phyloP scores from a whole-genome alignment of 2,113 vertebrate genomes.

The human region DNA sequence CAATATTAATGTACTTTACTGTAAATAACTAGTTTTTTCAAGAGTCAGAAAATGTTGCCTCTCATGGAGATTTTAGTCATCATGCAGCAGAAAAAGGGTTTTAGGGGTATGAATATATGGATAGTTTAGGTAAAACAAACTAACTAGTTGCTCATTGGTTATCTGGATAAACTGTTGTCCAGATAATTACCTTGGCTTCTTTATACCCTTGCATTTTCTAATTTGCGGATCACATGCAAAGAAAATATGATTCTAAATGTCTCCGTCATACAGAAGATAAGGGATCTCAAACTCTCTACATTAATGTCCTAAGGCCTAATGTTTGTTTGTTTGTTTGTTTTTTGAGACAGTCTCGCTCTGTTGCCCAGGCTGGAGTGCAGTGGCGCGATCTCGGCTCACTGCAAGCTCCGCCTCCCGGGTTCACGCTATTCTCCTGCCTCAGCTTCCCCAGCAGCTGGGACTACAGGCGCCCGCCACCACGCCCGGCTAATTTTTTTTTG shows the following conservation, averaged over 20 bases:
- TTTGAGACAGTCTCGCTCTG: too few species aligned
- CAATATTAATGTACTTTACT: neutral
- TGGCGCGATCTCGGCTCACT: too few species aligned
- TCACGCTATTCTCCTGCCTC: too few species aligned
- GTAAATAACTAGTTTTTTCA: neutral
- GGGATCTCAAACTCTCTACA: neutral
- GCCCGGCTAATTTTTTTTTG: too few species aligned
- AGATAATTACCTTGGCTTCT: neutral
- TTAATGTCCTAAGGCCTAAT: slow-evolving; percentile 11
- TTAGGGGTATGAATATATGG: neutral
- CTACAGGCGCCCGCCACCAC: too few species aligned
- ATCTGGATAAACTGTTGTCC: neutral
- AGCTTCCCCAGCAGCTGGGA: too few species aligned
- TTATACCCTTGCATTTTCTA: slow-evolving; percentile 5
- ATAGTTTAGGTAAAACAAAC: slow-evolving; percentile 36
- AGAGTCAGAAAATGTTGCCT: neutral
- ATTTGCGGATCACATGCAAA: neutral
- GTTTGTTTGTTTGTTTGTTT: neutral
- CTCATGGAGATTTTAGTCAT: neutral
- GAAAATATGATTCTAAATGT: slow-evolving; percentile 27
- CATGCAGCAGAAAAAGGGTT: neutral
- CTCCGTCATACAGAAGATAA: neutral
- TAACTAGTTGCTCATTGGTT: slow-evolving; percentile 9
- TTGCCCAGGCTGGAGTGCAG: too few species aligned
- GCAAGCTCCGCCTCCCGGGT: too few species aligned